phyloP scores from a whole-genome alignment of 1,140 invertebrate genomes.

The Semibalanus balanoides region DNA sequence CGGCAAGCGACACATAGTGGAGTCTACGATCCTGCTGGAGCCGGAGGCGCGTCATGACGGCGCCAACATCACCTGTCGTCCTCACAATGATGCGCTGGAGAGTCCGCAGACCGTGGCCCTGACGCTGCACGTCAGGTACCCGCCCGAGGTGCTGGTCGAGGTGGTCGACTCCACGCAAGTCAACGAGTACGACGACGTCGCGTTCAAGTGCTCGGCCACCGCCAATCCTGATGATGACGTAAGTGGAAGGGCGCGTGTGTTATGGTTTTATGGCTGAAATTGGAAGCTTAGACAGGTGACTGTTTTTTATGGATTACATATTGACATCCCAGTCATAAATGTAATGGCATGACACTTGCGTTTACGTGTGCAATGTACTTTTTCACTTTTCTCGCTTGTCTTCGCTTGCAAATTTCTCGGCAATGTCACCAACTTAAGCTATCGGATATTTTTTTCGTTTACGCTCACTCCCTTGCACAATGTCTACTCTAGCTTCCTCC shows the following conservation, averaged over 20 bases:
- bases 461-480: too few relatives aligned
- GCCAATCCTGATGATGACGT: slow-evolving; percentile 9
- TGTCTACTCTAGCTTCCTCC: too few relatives aligned
- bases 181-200: slow-evolving; percentile 19
- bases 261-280: not conserved
- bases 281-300: too few relatives aligned
- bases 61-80: slow-evolving; percentile 18
- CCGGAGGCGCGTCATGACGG: slow-evolving; percentile 18
- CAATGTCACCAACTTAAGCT: too few relatives aligned
- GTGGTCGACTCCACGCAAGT: slow-evolving; percentile 18
- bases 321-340: too few relatives aligned
- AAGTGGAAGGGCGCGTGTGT: not conserved
- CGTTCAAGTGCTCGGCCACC: slow-evolving; percentile 11
- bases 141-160: slow-evolving; percentile 15
- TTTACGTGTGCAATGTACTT: too few relatives aligned
- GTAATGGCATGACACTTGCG: too few relatives aligned
- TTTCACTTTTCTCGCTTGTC: too few relatives aligned
- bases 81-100: slow-evolving; percentile 14
- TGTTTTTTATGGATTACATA: too few relatives aligned
- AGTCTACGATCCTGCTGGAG: not conserved
- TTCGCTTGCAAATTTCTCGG: too few relatives aligned
- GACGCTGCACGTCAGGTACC: slow-evolving; percentile 19
- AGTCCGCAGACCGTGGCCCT: slow-evolving; percentile 15
- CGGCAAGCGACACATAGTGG: not conserved
- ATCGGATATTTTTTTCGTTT: too few relatives aligned